A percentile compares a stretch with the other conserved stretches of the same genome.
These are phyloP conservation scores for Pandemis corylana DNA, from an alignment of 2,888 invertebrate genomes.

Conservation along the genomic window DNA sequence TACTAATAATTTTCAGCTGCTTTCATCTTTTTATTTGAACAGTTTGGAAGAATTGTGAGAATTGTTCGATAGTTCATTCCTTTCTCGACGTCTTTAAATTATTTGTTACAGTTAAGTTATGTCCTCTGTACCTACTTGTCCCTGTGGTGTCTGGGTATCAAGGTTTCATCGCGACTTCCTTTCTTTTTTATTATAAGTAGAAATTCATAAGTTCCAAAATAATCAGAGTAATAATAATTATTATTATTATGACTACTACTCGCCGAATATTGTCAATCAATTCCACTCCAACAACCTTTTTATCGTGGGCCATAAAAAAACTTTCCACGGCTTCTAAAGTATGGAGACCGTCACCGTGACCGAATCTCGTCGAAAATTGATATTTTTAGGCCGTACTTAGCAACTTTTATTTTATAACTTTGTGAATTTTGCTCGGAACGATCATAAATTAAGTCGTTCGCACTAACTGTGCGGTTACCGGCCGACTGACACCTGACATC, in stretches of 20 bases:
- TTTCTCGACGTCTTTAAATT: no score
- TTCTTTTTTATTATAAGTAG: no score
- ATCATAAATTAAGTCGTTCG: conserved; percentile 40
- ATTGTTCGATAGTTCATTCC: no score
- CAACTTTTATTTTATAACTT: conserved; percentile 39
- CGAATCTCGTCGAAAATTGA: conserved; percentile 25
- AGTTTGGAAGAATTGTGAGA: no score
- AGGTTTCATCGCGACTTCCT: no score
- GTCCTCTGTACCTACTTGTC: no score
- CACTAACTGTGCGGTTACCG: conserved; percentile 35
- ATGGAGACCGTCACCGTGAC: conserved; percentile 3
- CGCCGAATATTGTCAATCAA: conserved; percentile 4
- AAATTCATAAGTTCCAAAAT: no score
- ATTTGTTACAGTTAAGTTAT: no score
- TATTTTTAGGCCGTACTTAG: conserved; percentile 34
- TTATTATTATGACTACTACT: neutral
- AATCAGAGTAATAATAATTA: no score
- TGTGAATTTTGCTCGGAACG: conserved; percentile 21
- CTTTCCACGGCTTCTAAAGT: conserved; percentile 25
- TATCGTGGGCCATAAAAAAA: conserved; percentile 29
- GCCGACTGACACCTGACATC: conserved; percentile 39
- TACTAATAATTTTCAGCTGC: no score
- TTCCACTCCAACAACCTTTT: conserved; percentile 3
- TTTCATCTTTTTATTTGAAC: no score
- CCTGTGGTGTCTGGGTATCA: no score